A percentile compares a stretch with the other conserved stretches of the same genome.
Evolutionary conservation across 1,140 invertebrate genomes (phyloP).

Genomic region (Megalopta genalis): DNA sequence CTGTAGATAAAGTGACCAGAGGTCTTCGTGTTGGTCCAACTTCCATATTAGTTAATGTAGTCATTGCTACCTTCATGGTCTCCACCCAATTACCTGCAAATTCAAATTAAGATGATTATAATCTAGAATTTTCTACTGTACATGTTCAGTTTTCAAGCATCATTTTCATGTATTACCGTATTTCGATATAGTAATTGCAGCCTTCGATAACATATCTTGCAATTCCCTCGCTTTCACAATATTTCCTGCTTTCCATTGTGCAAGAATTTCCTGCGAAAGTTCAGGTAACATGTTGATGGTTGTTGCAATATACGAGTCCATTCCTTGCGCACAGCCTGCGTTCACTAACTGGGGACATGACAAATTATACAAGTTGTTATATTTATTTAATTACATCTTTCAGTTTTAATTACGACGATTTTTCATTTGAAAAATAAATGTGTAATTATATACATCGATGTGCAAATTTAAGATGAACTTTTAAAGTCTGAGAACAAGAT

Average conservation of each 20-base stretch:
- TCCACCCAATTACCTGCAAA: constrained; percentile 83
- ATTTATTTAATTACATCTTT: too few species aligned
- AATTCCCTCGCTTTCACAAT: constrained; percentile 69
- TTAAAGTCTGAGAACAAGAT: too few species aligned
- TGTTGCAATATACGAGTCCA: constrained; percentile 85
- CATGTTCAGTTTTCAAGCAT: too few species aligned
- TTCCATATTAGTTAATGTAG: constrained; percentile 81
- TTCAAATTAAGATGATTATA: constrained; percentile 34
- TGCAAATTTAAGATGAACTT: too few species aligned
- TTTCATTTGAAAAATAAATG: too few species aligned
- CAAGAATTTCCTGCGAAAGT: constrained; percentile 74
- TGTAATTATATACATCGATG: too few species aligned
- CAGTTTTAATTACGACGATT: too few species aligned
- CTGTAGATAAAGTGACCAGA: constrained; percentile 70
- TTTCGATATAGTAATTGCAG: constrained; percentile 75
- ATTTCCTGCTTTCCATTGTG: constrained; percentile 71
- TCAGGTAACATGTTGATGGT: constrained; percentile 83
- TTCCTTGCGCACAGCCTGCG: constrained; percentile 83
- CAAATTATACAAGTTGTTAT: background rate
- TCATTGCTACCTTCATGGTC: constrained; percentile 86
- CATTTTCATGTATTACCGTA: constrained; percentile 74
- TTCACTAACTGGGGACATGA: constrained; percentile 80
- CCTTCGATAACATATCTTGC: constrained; percentile 78
- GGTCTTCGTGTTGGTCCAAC: constrained; percentile 83
- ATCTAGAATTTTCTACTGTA: too few species aligned